Conservation (phyloP, 2,797 vertebrate genomes). For the Cercopithecus hamlyni region DNA sequence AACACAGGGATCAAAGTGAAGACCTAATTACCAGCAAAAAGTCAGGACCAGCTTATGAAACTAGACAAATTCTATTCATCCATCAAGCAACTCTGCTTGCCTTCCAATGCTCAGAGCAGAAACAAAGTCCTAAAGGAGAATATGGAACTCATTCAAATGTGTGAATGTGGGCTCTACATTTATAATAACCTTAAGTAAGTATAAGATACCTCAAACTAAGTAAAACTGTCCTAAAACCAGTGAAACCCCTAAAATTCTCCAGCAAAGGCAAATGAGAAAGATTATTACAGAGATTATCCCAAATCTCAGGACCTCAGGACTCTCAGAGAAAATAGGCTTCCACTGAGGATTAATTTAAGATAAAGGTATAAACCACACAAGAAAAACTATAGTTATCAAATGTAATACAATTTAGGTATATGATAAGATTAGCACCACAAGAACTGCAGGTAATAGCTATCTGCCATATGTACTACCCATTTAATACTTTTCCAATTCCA, state of each 20-base stretch:
- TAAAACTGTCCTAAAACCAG: background rate
- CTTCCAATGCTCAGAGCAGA: background rate
- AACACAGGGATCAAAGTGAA: background rate
- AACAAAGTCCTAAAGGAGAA: conserved; percentile 3
- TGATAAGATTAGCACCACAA: background rate
- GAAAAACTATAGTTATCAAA: conserved; percentile 1
- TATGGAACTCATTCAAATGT: background rate
- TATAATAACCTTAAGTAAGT: background rate
- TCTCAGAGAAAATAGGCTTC: background rate
- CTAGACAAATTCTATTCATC: conserved; percentile 6
- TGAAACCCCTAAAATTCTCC: background rate
- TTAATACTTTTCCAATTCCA: background rate
- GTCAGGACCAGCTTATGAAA: conserved; percentile 19
- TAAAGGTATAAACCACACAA: background rate
- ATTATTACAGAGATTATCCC: background rate
- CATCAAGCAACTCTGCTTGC: background rate
- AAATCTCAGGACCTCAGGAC: background rate
- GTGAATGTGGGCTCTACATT: background rate
- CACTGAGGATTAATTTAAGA: background rate
- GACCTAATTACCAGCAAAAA: background rate
- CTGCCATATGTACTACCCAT: background rate
- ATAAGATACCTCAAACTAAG: conserved; percentile 12
- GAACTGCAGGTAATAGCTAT: background rate
- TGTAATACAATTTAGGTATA: background rate
- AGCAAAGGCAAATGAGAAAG: conserved; percentile 24